These are phyloP conservation scores for Amphipoea oculea DNA, from an alignment of 2,888 invertebrate species.

Conservation along the genomic window DNA sequence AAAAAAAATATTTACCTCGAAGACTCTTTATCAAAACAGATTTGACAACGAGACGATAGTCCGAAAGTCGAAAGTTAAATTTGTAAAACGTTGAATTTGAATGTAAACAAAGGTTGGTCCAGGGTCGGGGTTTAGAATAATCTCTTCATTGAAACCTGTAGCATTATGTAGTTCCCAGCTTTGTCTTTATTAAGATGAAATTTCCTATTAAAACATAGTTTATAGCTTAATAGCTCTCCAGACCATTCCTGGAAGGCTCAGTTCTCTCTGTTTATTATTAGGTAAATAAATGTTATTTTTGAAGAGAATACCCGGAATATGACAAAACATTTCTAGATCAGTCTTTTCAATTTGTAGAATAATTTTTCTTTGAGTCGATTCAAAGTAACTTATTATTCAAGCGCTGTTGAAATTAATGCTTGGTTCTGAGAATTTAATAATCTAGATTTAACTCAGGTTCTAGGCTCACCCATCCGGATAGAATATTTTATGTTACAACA, in stretches of 20 bases:
- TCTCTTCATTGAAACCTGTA: not conserved
- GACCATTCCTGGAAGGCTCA: not conserved
- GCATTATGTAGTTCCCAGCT: not conserved
- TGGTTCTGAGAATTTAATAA: not conserved
- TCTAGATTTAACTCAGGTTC: not conserved
- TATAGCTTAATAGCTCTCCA: not conserved
- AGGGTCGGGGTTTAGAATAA: slow-evolving; percentile 5
- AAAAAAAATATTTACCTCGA: not conserved
- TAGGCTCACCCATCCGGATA: not conserved
- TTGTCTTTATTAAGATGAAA: not conserved
- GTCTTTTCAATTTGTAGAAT: slow-evolving; percentile 27
- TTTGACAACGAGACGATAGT: not conserved
- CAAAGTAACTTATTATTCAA: not conserved
- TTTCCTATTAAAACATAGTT: not conserved
- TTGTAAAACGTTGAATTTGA: slow-evolving; percentile 8
- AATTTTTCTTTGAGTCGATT: not conserved
- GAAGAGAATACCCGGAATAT: not conserved
- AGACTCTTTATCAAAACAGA: not conserved
- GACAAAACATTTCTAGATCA: not conserved
- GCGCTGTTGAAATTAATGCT: not conserved
- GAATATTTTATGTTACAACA: not conserved
- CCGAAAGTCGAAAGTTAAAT: not conserved
- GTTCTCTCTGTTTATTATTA: not conserved
- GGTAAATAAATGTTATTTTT: not conserved
- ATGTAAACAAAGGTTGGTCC: slow-evolving; percentile 6